These are phyloP conservation scores for Plectropomus leopardus DNA, from an alignment of 2,113 vertebrate genomes.

Conservation along the genomic window DNA sequence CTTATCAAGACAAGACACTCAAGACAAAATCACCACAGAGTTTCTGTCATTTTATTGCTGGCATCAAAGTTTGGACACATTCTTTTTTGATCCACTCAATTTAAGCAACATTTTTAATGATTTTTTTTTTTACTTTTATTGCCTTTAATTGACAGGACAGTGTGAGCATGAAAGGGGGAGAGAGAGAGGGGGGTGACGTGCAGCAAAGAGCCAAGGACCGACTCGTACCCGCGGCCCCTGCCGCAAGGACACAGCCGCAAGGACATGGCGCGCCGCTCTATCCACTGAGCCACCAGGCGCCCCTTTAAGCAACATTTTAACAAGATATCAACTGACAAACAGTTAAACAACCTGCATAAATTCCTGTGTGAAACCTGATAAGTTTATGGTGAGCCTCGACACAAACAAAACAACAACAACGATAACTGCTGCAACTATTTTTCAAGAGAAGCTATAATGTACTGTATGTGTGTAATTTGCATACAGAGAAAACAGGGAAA, in stretches of 20 bases:
- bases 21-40: background rate
- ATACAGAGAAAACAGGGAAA: background rate
- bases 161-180: too few relatives aligned
- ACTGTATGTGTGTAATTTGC: too few relatives aligned
- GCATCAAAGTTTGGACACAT: conserved; percentile 12
- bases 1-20: background rate
- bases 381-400: background rate
- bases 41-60: conserved; percentile 20
- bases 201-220: too few relatives aligned
- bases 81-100: background rate
- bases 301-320: background rate
- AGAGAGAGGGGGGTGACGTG: too few relatives aligned
- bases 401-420: background rate
- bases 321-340: background rate
- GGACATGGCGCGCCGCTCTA: too few relatives aligned
- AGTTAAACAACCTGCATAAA: background rate
- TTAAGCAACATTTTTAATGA: background rate
- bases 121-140: too few relatives aligned
- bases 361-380: background rate
- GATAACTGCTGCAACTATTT: background rate
- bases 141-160: too few relatives aligned
- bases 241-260: too few relatives aligned
- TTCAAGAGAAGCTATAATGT: background rate
- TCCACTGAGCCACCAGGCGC: too few relatives aligned
- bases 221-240: too few relatives aligned